Base-by-base conservation (phyloP, 2,113 vertebrate genomes). In the Mionectes macconnelli region DNA sequence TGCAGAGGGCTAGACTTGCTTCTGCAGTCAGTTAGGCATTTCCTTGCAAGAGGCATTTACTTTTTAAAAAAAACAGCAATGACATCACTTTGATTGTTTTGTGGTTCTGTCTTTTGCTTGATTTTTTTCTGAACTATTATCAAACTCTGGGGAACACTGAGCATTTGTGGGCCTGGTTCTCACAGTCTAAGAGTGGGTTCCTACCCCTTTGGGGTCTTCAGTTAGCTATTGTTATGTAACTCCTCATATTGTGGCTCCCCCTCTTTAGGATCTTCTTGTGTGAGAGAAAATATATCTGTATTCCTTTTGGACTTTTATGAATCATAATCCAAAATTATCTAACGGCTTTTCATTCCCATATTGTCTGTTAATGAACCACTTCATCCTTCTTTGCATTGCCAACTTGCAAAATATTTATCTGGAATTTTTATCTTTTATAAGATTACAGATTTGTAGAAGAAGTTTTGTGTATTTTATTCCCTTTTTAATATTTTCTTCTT, bases 91-190 rank as follows among this genome's bases (percentile, higher is more conserved):
- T 73, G 13, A 23, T 33, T 14, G 6, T 44, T 73, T 30, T 55
- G 8, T 64, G 4, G 4, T 57, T 68, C 52, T 79, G 15, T 0
- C 1, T 39, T 31, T 42, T 28, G 47, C 72, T 11, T 35, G 7
- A 6, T 4, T 19, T 39, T 45, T 77, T 53, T 7, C 12, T 8
- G 5, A 59, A 39, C 9, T 42, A 28, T 21, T 12, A 8, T 33
- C 19, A 28, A 19, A 10, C 18, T 70, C 9, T 13, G 3, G 5
- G 11, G n/a, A 3, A 44, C 11, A 8, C 0, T 12, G n/a, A 68
- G 23, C 11, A 12, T 31, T 59, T 44, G 7, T 20, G 39, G 24
- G 6, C 18, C 90, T 33, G 6, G 19, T 78, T 74, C 37, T 30
- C 42, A 47, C n/a, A 47, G 2, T 23, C 14, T 52, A 40, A 47